Evolutionary conservation across 2,113 vertebrate genomes (phyloP).

Genomic region (Thomomys bottae): DNA sequence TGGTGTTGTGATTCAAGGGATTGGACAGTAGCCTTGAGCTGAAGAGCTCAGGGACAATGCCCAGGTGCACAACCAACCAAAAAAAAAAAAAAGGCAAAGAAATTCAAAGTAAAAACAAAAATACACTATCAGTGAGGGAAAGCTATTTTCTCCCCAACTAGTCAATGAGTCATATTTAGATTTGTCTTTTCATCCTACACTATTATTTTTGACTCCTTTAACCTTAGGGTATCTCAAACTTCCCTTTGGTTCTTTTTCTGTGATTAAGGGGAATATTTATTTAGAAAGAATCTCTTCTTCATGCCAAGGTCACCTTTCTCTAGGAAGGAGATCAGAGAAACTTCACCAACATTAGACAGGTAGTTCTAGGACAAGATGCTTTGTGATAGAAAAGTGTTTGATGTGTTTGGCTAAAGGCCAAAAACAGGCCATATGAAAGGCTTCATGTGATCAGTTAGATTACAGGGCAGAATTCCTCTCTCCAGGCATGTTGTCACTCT

Average conservation of each 20-base stretch:
- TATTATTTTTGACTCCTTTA: constrained; percentile 12
- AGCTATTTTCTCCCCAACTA: neutral
- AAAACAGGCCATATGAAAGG: neutral
- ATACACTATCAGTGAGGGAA: neutral
- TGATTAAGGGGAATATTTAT: neutral
- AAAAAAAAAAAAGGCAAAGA: neutral
- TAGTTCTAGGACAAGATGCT: neutral
- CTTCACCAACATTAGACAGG: neutral
- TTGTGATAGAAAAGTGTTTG: constrained; percentile 29
- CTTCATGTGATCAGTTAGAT: constrained; percentile 3
- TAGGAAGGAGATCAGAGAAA: neutral
- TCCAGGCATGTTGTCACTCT: neutral
- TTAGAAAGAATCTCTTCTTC: neutral
- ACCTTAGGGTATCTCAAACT: neutral
- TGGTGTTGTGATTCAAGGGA: too few relatives aligned
- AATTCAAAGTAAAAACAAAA: constrained; percentile 50
- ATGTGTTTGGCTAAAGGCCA: constrained; percentile 25
- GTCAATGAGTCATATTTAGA: neutral
- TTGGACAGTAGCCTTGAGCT: too few relatives aligned
- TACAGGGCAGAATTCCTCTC: constrained; percentile 5
- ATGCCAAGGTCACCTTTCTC: constrained; percentile 36
- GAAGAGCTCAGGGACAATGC: too few relatives aligned
- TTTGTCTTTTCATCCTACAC: neutral
- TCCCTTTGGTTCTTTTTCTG: constrained; percentile 5
- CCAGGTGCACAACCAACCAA: too few relatives aligned